Percentiles rank a stretch among this genome's conserved stretches.
phyloP scores from a whole-genome alignment of 92 coral and sea anemone species.

The Palythoa grandiflora region DNA sequence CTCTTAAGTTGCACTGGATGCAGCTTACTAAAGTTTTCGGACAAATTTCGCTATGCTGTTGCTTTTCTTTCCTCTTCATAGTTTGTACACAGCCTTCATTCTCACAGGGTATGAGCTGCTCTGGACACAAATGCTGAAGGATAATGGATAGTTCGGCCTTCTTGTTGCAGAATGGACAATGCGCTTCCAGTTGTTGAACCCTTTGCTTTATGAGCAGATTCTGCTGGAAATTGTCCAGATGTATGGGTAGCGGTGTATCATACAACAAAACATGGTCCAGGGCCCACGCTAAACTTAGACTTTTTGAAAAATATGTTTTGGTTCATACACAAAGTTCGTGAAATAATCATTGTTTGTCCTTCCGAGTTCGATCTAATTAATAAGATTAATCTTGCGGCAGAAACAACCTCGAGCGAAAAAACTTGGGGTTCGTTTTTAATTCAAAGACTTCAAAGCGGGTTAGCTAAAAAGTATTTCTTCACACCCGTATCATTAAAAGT shows the following conservation, averaged over 20 bases:
- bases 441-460: too few species aligned
- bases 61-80: constrained; percentile 5
- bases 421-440: too few species aligned
- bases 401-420: too few species aligned
- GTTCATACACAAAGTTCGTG: too few species aligned
- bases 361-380: too few species aligned
- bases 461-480: too few species aligned
- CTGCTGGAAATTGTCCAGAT: constrained; percentile 17
- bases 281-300: too few species aligned
- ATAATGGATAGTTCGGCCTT: background rate
- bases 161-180: constrained; percentile 12
- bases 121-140: constrained; percentile 18
- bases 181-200: constrained; percentile 5
- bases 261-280: too few species aligned
- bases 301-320: too few species aligned
- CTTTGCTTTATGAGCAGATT: constrained; percentile 18
- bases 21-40: constrained; percentile 14
- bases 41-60: constrained; percentile 15
- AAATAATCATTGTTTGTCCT: too few species aligned
- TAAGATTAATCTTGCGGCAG: too few species aligned
- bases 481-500: too few species aligned
- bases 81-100: constrained; percentile 7
- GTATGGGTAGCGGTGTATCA: background rate
- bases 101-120: constrained; percentile 7
- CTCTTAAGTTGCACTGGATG: background rate